Evolutionary conservation across 2,888 invertebrate genomes (phyloP).

Genomic region (Heliconius hortense): DNA sequence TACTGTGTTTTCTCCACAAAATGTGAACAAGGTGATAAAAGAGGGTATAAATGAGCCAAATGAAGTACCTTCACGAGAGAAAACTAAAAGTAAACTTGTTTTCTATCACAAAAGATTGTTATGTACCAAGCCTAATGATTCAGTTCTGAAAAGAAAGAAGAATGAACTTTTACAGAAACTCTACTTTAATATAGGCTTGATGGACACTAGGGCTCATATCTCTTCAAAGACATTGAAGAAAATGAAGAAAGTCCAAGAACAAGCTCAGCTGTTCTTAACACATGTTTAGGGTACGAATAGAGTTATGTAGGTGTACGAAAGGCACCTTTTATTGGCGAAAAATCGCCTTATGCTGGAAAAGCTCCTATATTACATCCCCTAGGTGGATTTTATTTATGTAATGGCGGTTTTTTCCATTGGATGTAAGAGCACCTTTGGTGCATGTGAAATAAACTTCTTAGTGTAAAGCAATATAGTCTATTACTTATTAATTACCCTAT

Average conservation of each 20-base stretch:
- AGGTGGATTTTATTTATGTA: constrained; percentile 56
- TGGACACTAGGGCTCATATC: constrained; percentile 50
- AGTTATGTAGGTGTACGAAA: constrained; percentile 23
- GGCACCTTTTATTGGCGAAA: constrained; percentile 27
- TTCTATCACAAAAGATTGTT: constrained; percentile 55
- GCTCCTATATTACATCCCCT: constrained; percentile 43
- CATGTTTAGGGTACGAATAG: constrained; percentile 55
- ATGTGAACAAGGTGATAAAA: constrained; percentile 25
- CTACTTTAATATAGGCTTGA: constrained; percentile 52
- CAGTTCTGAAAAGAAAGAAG: constrained; percentile 54
- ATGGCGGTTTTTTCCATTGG: constrained; percentile 61
- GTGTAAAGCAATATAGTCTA: constrained; percentile 63
- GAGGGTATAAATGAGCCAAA: constrained; percentile 30
- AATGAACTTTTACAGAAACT: constrained; percentile 53
- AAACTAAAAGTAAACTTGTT: constrained; percentile 50
- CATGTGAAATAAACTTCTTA: constrained; percentile 74
- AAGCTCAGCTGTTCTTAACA: constrained; percentile 64
- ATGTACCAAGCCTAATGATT: constrained; percentile 49
- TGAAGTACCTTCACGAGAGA: constrained; percentile 28
- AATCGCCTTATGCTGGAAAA: constrained; percentile 33
- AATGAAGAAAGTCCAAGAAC: constrained; percentile 58
- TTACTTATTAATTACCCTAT: constrained; percentile 21
- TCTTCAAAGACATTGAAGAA: constrained; percentile 60
- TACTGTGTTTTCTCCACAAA: constrained; percentile 47
- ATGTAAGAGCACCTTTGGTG: constrained; percentile 69